These are phyloP conservation scores for Papilio elwesi DNA, from an alignment of 2,888 invertebrate species.

Conservation along the genomic window DNA sequence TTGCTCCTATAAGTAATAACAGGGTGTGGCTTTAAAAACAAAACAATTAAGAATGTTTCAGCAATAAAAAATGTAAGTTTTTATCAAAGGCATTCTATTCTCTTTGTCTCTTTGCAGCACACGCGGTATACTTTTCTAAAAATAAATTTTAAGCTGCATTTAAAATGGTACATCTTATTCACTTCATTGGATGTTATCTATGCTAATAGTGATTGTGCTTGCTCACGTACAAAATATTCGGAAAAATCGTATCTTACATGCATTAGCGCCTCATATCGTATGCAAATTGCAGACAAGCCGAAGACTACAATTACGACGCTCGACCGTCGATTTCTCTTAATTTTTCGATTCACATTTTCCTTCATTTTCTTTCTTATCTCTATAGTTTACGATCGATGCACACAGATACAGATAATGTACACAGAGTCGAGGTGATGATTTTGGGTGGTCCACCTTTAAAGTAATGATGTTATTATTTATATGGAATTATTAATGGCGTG, in stretches of 20 bases:
- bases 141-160: conserved; percentile 36
- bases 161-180: conserved; percentile 48
- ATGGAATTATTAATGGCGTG: conserved; percentile 76
- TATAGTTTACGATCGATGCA: conserved; percentile 65
- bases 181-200: conserved; percentile 67
- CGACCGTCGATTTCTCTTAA: conserved; percentile 65
- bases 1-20: too few species aligned
- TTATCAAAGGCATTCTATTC: background rate
- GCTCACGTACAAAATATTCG: conserved; percentile 66
- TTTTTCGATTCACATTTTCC: conserved; percentile 64
- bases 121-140: conserved; percentile 24
- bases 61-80: background rate
- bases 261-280: conserved; percentile 79
- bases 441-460: conserved; percentile 77
- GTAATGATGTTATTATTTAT: conserved; percentile 81
- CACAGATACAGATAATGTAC: too few species aligned
- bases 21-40: too few species aligned
- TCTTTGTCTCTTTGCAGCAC: conserved; percentile 3
- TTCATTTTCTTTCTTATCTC: conserved; percentile 70
- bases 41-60: too few species aligned
- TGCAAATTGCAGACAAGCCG: conserved; percentile 73
- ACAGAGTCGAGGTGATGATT: conserved; percentile 75
- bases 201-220: conserved; percentile 69
- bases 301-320: conserved; percentile 65
- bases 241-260: conserved; percentile 69